Conservation (phyloP, 2,888 invertebrate genomes). For the Synergus gifuensis region DNA sequence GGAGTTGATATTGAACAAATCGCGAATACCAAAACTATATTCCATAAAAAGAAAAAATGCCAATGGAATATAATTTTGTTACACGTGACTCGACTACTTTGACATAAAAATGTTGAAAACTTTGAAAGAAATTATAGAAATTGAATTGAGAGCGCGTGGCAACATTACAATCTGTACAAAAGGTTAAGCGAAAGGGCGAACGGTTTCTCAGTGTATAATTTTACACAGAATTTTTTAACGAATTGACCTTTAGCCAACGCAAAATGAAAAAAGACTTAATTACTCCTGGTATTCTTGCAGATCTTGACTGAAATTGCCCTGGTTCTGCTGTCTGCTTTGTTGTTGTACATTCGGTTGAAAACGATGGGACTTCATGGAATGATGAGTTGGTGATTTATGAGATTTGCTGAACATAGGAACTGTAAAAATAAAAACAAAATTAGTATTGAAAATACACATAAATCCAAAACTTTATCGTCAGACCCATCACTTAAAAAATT, state of each 20-base stretch:
- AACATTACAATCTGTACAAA: slow-evolving; percentile 33
- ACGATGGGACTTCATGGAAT: slow-evolving; percentile 71
- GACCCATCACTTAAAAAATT: slow-evolving; percentile 43
- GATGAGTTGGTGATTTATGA: slow-evolving; percentile 76
- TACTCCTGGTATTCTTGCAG: slow-evolving; percentile 39
- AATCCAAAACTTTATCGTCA: slow-evolving; percentile 38
- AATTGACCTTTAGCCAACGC: slow-evolving; percentile 24
- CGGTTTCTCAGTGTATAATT: background rate
- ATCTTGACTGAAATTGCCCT: slow-evolving; percentile 35
- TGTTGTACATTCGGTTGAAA: slow-evolving; percentile 33
- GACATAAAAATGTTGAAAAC: slow-evolving; percentile 24
- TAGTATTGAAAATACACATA: background rate
- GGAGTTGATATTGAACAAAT: slow-evolving; percentile 37
- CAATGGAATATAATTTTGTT: background rate
- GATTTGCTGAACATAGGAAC: slow-evolving; percentile 70
- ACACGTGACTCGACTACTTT: background rate
- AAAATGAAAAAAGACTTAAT: slow-evolving; percentile 1
- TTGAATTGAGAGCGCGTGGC: slow-evolving; percentile 23
- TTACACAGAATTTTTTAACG: slow-evolving; percentile 16
- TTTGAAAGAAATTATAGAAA: slow-evolving; percentile 23
- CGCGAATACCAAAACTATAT: slow-evolving; percentile 6
- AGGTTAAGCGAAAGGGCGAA: slow-evolving; percentile 7
- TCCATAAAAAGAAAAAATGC: background rate
- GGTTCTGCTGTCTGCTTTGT: slow-evolving; percentile 18
- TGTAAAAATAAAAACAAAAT: slow-evolving; percentile 64